phyloP scores from a whole-genome alignment of 2,797 vertebrate genomes.

The Sitta carolinensis region DNA sequence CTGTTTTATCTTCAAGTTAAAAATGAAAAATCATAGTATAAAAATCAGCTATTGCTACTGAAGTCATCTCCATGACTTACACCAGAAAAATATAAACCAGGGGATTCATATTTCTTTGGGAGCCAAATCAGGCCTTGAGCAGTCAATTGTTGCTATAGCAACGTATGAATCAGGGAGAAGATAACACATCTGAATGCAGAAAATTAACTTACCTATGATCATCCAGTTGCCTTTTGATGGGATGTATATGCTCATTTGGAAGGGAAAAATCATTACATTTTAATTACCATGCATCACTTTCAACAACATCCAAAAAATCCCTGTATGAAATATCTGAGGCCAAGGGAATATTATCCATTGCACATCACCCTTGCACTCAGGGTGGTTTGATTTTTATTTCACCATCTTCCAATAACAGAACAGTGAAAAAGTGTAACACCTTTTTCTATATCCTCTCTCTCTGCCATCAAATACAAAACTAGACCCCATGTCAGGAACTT shows the following conservation, averaged over 20 bases:
- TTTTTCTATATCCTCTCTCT: background rate
- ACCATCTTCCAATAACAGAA: slow-evolving; percentile 7
- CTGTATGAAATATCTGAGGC: background rate
- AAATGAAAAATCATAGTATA: background rate
- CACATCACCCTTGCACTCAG: background rate
- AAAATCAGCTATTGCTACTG: background rate
- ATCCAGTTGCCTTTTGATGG: slow-evolving; percentile 33
- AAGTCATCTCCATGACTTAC: background rate
- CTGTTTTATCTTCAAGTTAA: background rate
- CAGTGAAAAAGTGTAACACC: background rate
- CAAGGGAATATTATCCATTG: background rate
- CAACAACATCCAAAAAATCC: background rate
- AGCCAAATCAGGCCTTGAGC: slow-evolving; percentile 61
- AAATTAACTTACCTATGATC: slow-evolving; percentile 57
- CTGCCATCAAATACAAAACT: slow-evolving; percentile 25
- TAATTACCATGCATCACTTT: slow-evolving; percentile 38
- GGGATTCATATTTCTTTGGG: slow-evolving; percentile 40
- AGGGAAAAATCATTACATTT: background rate
- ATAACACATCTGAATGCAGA: slow-evolving; percentile 47
- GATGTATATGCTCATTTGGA: background rate
- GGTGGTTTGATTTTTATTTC: slow-evolving; percentile 37
- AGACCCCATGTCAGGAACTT: slow-evolving; percentile 32
- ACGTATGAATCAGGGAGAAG: slow-evolving; percentile 42
- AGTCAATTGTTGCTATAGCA: slow-evolving; percentile 70
- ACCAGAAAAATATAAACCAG: slow-evolving; percentile 36